A percentile compares a stretch with the other conserved stretches of the same genome.
Evolutionary conservation across 2,113 vertebrate species (phyloP).

Genomic region (human): GRCh38 chr13:111162001-111162500

Average conservation of each 20-base stretch:
- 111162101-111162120: neutral
- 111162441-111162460: accelerated
- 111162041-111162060: neutral
- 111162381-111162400: neutral
- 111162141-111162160: neutral
- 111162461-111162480: neutral
- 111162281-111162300: neutral
- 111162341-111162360: neutral
- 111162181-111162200: neutral
- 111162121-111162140: too few relatives aligned
- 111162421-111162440: too few relatives aligned
- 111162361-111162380: neutral
- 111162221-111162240: neutral
- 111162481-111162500: neutral
- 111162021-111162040: neutral
- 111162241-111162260: neutral
- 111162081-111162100: neutral
- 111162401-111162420: neutral
- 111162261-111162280: neutral
- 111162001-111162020: neutral
- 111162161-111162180: neutral
- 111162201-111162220: neutral
- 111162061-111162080: neutral
- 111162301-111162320: neutral
- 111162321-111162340: neutral